Evolutionary conservation across 2,113 vertebrate species (phyloP).

Genomic region (Etheostoma spectabile): DNA sequence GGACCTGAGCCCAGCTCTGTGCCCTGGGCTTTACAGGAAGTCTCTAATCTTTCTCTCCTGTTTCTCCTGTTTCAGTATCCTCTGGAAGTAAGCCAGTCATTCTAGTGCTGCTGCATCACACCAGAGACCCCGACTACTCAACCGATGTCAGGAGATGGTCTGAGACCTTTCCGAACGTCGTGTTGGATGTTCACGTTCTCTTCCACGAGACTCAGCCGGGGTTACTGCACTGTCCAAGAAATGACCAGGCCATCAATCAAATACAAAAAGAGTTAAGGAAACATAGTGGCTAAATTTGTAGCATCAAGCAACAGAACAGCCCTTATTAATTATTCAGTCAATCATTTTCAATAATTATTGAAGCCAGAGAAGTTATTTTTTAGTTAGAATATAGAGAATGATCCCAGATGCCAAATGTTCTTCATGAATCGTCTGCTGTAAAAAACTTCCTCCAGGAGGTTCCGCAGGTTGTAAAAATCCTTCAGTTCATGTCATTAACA

Average conservation of each 20-base stretch:
- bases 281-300: not conserved
- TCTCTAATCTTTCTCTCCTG: not conserved
- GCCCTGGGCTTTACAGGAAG: too few relatives aligned
- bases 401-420: too few relatives aligned
- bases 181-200: not conserved
- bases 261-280: not conserved
- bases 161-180: accelerated
- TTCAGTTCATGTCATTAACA: too few relatives aligned
- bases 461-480: too few relatives aligned
- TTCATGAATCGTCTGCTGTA: too few relatives aligned
- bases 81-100: not conserved
- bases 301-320: too few relatives aligned
- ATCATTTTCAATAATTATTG: too few relatives aligned
- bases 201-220: not conserved
- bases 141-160: not conserved
- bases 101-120: slow-evolving; percentile 11
- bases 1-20: too few relatives aligned
- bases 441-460: too few relatives aligned
- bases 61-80: not conserved
- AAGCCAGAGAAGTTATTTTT: too few relatives aligned
- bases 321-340: too few relatives aligned
- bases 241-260: not conserved
- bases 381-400: too few relatives aligned
- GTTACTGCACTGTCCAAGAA: not conserved
- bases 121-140: not conserved